phyloP scores from a whole-genome alignment of 1,140 invertebrate genomes.

The Drosophila rhopaloa region DNA sequence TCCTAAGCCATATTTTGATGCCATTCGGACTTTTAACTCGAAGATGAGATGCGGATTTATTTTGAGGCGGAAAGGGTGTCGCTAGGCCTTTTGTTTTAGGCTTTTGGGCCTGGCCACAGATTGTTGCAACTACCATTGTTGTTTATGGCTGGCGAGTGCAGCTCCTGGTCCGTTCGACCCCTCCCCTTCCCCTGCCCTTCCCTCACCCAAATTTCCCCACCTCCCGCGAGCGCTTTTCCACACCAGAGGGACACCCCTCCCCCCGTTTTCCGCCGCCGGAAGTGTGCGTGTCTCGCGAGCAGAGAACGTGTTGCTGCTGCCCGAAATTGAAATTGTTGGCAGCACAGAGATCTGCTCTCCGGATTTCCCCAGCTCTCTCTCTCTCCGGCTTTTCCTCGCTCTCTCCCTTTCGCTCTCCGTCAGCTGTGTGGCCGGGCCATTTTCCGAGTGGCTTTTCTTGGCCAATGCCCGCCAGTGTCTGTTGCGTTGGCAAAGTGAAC shows the following conservation, averaged over 20 bases:
- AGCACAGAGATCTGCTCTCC: constrained; percentile 39
- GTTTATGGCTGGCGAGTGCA: constrained; percentile 62
- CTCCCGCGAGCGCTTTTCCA: neutral
- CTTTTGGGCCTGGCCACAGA: constrained; percentile 57
- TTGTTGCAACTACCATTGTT: constrained; percentile 77
- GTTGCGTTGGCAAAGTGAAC: constrained; percentile 78
- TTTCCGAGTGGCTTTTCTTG: constrained; percentile 33
- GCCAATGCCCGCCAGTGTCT: constrained; percentile 71
- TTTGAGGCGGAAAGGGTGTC: constrained; percentile 3
- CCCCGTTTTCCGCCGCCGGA: constrained; percentile 47
- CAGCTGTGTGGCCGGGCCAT: constrained; percentile 39
- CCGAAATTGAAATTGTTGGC: constrained; percentile 20
- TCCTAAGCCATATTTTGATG: constrained; percentile 24
- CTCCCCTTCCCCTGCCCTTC: neutral
- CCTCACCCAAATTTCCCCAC: neutral
- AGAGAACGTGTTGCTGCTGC: constrained; percentile 33
- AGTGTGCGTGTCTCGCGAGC: constrained; percentile 62
- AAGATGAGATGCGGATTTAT: neutral
- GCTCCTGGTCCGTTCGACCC: constrained; percentile 4
- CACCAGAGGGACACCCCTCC: neutral
- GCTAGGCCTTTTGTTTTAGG: constrained; percentile 41
- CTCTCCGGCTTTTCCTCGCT: neutral
- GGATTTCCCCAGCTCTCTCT: constrained; percentile 8
- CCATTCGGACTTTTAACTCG: constrained; percentile 7
- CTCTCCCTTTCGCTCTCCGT: neutral